These are phyloP conservation scores for Calliphora vomitoria DNA, from an alignment of 2,888 invertebrate genomes.

Conservation along the genomic window DNA sequence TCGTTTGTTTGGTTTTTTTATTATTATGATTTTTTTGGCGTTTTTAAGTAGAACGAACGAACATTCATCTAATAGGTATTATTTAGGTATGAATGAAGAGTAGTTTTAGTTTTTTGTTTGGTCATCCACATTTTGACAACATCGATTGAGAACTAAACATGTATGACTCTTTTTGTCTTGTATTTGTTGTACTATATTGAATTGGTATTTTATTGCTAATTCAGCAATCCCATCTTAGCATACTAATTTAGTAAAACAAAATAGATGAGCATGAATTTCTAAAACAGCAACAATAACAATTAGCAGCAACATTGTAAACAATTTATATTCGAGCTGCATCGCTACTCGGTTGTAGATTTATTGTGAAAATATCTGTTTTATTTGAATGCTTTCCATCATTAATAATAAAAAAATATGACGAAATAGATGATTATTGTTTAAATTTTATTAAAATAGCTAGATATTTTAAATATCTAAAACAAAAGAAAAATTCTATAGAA, in stretches of 20 bases:
- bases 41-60: neutral
- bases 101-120: neutral
- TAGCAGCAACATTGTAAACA: conserved; percentile 1
- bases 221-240: neutral
- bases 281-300: neutral
- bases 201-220: neutral
- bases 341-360: neutral
- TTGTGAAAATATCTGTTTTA: neutral
- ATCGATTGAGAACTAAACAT: neutral
- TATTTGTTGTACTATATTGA: neutral
- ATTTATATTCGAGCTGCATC: neutral
- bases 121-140: neutral
- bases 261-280: neutral
- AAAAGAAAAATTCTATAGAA: neutral
- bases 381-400: neutral
- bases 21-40: neutral
- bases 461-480: neutral
- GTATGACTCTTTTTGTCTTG: neutral
- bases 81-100: neutral
- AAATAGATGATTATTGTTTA: neutral
- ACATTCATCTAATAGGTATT: neutral
- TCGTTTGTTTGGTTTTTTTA: neutral
- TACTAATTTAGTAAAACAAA: neutral
- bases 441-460: neutral
- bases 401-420: neutral